phyloP scores from a whole-genome alignment of 2,797 vertebrate species.

The Malacoraja senta region DNA sequence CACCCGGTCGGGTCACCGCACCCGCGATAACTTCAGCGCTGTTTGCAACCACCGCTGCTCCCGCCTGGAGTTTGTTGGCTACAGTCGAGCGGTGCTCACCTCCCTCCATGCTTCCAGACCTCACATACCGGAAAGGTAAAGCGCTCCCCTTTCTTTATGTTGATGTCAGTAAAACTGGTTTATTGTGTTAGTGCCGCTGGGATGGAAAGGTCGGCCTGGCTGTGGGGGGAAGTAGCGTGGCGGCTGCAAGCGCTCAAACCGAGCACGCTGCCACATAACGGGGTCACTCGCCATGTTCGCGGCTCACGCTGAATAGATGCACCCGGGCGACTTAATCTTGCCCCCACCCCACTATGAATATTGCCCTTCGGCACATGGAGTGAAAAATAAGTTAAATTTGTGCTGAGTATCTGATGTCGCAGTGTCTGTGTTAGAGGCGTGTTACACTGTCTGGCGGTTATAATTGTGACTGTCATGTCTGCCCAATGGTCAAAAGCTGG shows the following conservation, averaged over 20 bases:
- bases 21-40: background rate
- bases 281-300: no score
- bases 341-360: background rate
- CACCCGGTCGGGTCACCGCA: no score
- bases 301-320: no score
- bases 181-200: background rate
- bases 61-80: background rate
- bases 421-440: background rate
- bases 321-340: no score
- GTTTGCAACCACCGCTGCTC: background rate
- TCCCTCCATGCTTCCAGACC: background rate
- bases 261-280: no score
- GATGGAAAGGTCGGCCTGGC: no score
- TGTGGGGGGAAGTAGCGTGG: no score
- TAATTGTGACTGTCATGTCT: no score
- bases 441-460: background rate
- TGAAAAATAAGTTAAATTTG: background rate
- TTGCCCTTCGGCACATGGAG: background rate
- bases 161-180: background rate
- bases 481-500: no score
- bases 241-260: no score
- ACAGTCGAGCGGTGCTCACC: background rate
- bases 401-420: background rate
- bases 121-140: background rate
- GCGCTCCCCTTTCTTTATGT: background rate